Evolutionary conservation across 2,797 vertebrate species (phyloP), one percentile per base, ranked within the genome.

Genomic region (Anguilla marmorata): DNA sequence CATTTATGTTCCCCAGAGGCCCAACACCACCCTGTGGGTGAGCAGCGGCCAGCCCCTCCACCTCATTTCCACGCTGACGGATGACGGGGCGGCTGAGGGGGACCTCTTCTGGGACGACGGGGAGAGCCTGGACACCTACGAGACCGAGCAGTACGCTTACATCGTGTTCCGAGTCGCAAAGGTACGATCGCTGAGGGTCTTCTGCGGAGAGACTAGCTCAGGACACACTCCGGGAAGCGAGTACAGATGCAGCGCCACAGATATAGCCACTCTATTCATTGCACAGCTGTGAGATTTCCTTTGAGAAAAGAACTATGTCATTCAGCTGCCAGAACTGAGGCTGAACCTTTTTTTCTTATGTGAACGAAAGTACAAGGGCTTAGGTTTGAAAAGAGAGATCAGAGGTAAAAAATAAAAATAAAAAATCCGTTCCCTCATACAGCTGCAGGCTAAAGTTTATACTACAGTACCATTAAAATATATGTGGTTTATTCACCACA

Each of bases 71-170:
- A 94, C 96, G 54, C 94, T 98, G 52, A 95, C 96, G 2, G 94
- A 91, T 0, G 92, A 93, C 0, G 94, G 93, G 58, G 92, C 92
- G 0, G 96, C 97, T n/a, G 91, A 91, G 37, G 97, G 97, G 8
- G 97, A 97, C 90, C 92, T 98, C 85, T 98, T 96, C 93, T 98
- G 97, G 97, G 97, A 98, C 0, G 96, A 98, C 0, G 96, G 97
- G 0, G 96, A 97, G 91, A 97, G 92, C 89, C 80, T 97, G 30
- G 95, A 97, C 91, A 96, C 97, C 16, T 98, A 95, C 0, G 96
- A 97, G 93, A 94, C 0, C 1, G 88, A 94, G 86, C 93, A 93
- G 84, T 97, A 97, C 30, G 93, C 96, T 84, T 97, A 96, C 84
- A 90, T 98, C 27, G 30, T 92, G 89, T 98, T 98, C 93, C 94